Conservation (phyloP, 2,113 vertebrate genomes). For the Thalassarche chlororhynchos region DNA sequence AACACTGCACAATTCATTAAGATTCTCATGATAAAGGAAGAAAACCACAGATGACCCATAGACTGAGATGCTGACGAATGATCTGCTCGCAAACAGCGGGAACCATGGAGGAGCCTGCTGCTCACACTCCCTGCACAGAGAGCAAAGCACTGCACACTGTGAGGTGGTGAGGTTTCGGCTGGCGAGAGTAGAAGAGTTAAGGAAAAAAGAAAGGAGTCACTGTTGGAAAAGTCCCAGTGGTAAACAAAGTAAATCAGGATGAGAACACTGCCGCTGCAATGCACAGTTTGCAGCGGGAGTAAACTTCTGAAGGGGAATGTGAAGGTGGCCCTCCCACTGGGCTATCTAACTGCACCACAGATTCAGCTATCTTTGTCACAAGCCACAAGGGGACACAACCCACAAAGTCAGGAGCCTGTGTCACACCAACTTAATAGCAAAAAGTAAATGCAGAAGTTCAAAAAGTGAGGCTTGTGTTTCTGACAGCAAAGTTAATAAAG, state of each 20-base stretch:
- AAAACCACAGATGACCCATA: not conserved
- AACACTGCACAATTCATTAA: not conserved
- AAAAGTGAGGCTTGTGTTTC: constrained; percentile 33
- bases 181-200: not conserved
- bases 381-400: constrained; percentile 18
- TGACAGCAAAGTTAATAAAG: not conserved
- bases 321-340: constrained; percentile 51
- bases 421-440: not conserved
- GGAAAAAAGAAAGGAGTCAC: not conserved
- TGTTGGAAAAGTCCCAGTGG: constrained; percentile 33
- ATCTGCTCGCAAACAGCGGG: not conserved
- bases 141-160: not conserved
- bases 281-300: not conserved
- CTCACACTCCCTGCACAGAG: not conserved
- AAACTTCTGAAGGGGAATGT: constrained; percentile 38
- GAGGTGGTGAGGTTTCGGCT: not conserved
- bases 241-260: constrained; percentile 49
- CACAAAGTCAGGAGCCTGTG: constrained; percentile 1
- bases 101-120: not conserved
- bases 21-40: not conserved
- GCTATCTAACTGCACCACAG: not conserved
- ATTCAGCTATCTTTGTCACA: not conserved
- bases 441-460: constrained; percentile 31
- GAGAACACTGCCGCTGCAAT: not conserved
- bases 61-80: not conserved